Evolutionary conservation across 2,113 vertebrate species (phyloP), one percentile per base, ranked within the genome.

Genomic region (Ceratotherium simum): DNA sequence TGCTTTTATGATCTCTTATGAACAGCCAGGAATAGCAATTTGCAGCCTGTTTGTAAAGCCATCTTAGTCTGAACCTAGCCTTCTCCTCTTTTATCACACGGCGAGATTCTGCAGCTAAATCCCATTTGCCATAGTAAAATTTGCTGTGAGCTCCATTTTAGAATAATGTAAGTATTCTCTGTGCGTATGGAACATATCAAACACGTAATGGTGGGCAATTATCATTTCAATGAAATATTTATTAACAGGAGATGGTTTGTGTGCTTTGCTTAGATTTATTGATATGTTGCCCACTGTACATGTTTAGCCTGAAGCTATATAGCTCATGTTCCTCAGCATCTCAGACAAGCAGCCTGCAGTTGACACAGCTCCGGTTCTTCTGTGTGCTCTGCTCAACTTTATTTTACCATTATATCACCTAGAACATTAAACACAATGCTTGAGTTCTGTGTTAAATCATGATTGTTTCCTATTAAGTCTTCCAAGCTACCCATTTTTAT

Each of bases 401-500:
- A 98, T 98, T 98, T 97, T 98, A 94, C 97, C 97, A 97, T 97
- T 97, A 98, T 82, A 94, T 98, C 98, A 98, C 98, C 98, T 97
- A 99, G 98, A 98, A 99, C 98, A 98, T 99, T 98, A 99, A 98
- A 98, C 98, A 97, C 98, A 97, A 98, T 84, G 97, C 98, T 98
- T 96, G 81, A 98, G 98, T 98, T 98, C 97, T 98, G 97, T 89
- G 98, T 98, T 98, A 99, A 99, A 98, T 99, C 98, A 98, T 85
- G 46, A 98, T 98, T 96, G 97, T 98, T 98, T 98, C 97, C 98
- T 98, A 98, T 98, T 98, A 98, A 98, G 98, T 97, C 98, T 99
- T 98, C 97, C 95, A 95, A 98, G 98, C 97, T 97, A 95, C 98
- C 98, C 98, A 97, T 99, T 98, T 99, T 99, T 98, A 99, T 99